Evolutionary conservation across 1,140 invertebrate genomes (phyloP).

Genomic region (Venustaconcha ellipsiformis): DNA sequence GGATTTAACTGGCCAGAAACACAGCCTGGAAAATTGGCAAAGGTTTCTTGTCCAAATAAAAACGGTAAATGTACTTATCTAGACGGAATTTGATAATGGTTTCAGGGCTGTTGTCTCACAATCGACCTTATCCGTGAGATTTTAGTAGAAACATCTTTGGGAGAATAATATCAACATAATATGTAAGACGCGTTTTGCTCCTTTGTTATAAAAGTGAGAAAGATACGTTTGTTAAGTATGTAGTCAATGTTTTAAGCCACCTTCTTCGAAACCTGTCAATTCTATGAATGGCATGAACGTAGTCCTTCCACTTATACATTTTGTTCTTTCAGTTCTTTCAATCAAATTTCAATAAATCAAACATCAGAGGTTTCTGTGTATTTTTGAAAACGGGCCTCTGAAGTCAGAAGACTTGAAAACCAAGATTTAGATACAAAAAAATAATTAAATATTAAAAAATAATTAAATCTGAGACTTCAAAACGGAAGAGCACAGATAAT

Average conservation of each 20-base stretch:
- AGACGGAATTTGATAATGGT: background rate
- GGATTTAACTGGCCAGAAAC: constrained; percentile 19
- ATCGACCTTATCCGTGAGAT: background rate
- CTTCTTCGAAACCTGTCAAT: no score
- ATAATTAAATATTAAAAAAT: no score
- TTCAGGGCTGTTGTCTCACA: no score
- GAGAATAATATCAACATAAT: background rate
- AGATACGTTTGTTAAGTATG: background rate
- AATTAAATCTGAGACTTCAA: background rate
- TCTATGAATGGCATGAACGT: no score
- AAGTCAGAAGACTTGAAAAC: no score
- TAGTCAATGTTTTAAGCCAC: no score
- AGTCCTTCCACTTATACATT: no score
- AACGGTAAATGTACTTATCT: background rate
- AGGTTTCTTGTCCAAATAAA: constrained; percentile 15
- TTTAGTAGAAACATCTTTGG: background rate
- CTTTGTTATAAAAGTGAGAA: background rate
- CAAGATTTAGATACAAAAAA: no score
- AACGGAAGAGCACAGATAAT: background rate
- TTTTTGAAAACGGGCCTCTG: no score
- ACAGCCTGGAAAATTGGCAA: constrained; percentile 7
- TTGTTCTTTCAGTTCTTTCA: no score
- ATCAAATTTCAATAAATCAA: no score
- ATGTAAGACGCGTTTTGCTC: background rate
- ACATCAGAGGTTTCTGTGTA: no score